Conservation (phyloP, 23 tunicate species). For the Botrylloides violaceus region DNA sequence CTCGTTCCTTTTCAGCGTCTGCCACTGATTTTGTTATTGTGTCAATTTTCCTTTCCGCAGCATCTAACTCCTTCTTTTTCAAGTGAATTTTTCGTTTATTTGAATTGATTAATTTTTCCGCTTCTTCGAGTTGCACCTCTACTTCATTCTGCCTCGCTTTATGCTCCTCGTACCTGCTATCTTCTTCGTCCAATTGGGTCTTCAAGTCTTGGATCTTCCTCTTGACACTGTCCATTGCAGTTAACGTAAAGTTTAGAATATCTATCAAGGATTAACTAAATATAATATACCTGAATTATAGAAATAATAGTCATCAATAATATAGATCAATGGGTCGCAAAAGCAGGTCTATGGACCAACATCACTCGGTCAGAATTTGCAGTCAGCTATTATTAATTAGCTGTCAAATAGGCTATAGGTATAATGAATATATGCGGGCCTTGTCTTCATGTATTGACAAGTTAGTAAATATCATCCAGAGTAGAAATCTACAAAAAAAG, state of each 20-base stretch:
- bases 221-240: not conserved
- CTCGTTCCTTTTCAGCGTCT: not conserved
- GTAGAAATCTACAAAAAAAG: no score
- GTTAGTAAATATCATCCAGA: no score
- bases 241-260: not conserved
- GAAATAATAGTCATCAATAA: no score
- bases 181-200: not conserved
- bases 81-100: not conserved
- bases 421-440: no score
- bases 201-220: not conserved
- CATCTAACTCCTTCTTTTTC: not conserved
- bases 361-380: no score
- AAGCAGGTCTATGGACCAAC: no score
- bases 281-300: no score
- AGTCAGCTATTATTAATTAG: no score
- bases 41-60: not conserved
- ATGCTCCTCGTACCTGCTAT: not conserved
- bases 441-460: no score
- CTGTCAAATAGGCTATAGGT: no score
- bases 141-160: not conserved
- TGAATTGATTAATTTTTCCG: not conserved
- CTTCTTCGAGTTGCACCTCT: not conserved
- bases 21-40: not conserved
- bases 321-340: no score
- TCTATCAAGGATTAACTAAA: no score